phyloP scores from a whole-genome alignment of 2,888 invertebrate species.

The Neelides folsomi region DNA sequence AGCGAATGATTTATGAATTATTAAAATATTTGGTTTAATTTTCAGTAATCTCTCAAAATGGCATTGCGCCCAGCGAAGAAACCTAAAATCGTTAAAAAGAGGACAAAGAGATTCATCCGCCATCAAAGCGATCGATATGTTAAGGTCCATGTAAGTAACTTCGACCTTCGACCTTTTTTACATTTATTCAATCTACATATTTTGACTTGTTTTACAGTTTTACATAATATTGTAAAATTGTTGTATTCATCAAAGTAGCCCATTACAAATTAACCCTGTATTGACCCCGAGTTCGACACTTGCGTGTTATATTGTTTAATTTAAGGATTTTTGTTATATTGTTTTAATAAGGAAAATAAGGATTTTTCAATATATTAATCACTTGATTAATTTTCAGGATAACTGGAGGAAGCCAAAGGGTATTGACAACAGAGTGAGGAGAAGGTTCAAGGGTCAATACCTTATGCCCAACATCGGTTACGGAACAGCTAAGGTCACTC shows the following conservation, averaged over 20 bases:
- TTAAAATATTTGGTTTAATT: neutral
- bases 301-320: too few relatives aligned
- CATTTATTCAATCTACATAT: too few relatives aligned
- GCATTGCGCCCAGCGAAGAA: conserved; percentile 71
- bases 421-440: conserved; percentile 99
- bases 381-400: conserved; percentile 57
- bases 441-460: conserved; percentile 97
- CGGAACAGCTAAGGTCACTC: conserved; percentile 85
- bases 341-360: too few relatives aligned
- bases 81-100: conserved; percentile 87
- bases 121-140: conserved; percentile 98
- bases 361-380: too few relatives aligned
- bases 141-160: conserved; percentile 64
- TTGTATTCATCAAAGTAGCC: neutral
- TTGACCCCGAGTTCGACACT: neutral
- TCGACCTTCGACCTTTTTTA: neutral
- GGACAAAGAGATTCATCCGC: conserved; percentile 94
- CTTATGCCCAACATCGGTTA: conserved; percentile 99
- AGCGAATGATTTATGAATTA: conserved; percentile 1
- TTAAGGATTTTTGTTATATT: too few relatives aligned
- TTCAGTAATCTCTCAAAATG: conserved; percentile 39
- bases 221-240: too few relatives aligned
- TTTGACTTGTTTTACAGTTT: too few relatives aligned
- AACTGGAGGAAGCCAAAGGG: conserved; percentile 99
- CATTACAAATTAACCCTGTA: neutral